Percentiles rank a stretch among this genome's conserved stretches.
Conservation (phyloP, 2,888 invertebrate genomes). For the Cataglyphis altisquamis region DNA sequence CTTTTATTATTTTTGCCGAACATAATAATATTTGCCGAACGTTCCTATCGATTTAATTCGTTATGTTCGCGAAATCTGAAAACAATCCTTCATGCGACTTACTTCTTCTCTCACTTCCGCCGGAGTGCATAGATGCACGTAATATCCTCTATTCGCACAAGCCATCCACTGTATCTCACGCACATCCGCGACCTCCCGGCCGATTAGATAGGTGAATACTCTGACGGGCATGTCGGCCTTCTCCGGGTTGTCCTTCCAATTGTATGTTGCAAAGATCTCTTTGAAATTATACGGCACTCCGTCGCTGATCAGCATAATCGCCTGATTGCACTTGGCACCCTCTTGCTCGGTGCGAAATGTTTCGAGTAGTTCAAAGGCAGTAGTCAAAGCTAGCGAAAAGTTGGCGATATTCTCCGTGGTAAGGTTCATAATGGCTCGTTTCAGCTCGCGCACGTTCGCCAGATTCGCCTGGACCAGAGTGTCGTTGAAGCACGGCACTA, state of each 20-base stretch:
- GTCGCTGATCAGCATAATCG: conserved; percentile 99
- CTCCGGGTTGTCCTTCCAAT: conserved; percentile 91
- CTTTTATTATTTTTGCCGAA: background rate
- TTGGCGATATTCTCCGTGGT: conserved; percentile 97
- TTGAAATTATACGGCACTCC: conserved; percentile 98
- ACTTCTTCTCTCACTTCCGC: conserved; percentile 99
- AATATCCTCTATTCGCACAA: conserved; percentile 98
- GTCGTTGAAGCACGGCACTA: conserved; percentile 95
- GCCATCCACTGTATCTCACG: conserved; percentile 99
- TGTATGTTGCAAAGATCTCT: conserved; percentile 96
- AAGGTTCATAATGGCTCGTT: conserved; percentile 92
- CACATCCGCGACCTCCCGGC: conserved; percentile 94
- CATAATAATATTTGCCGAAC: background rate
- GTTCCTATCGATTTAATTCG: background rate
- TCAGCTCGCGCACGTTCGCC: conserved; percentile 94
- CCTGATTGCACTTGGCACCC: conserved; percentile 94
- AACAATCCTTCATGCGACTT: background rate
- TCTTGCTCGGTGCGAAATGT: conserved; percentile 89
- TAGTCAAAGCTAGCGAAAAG: conserved; percentile 95
- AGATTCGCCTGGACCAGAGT: conserved; percentile 96
- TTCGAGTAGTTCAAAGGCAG: conserved; percentile 95
- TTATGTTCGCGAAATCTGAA: background rate
- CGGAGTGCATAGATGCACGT: conserved; percentile 97
- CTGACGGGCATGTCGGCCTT: conserved; percentile 92
- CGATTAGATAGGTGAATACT: conserved; percentile 99